These are phyloP conservation scores for Brienomyrus longianalis DNA, from an alignment of 2,113 vertebrate species.

Conservation along the genomic window DNA sequence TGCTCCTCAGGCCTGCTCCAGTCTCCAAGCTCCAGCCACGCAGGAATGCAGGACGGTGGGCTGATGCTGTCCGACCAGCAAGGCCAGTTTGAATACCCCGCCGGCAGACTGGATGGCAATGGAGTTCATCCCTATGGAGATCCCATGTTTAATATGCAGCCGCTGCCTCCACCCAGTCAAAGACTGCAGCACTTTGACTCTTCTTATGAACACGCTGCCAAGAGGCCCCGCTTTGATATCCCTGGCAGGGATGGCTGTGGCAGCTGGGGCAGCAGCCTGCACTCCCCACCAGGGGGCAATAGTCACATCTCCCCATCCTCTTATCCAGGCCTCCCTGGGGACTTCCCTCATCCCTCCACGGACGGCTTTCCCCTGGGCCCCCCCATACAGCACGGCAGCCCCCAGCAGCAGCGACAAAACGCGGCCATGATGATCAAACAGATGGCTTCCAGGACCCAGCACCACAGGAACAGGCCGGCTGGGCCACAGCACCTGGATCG, in stretches of 20 bases:
- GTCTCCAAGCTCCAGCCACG: conserved; percentile 60
- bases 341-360: conserved; percentile 68
- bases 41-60: conserved; percentile 66
- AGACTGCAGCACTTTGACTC: conserved; percentile 76
- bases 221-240: conserved; percentile 76
- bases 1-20: conserved; percentile 69
- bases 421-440: conserved; percentile 84
- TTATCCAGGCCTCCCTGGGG: conserved; percentile 64
- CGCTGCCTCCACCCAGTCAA: conserved; percentile 63
- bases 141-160: conserved; percentile 66
- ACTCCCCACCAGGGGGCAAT: conserved; percentile 65
- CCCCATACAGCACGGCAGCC: conserved; percentile 58
- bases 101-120: conserved; percentile 75
- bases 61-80: conserved; percentile 68
- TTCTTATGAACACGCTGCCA: conserved; percentile 70
- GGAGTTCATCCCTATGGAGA: conserved; percentile 70
- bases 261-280: conserved; percentile 55
- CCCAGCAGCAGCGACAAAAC: conserved; percentile 72
- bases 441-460: conserved; percentile 76
- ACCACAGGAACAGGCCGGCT: conserved; percentile 68
- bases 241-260: conserved; percentile 64
- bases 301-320: conserved; percentile 73
- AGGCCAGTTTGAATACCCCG: conserved; percentile 74
- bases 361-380: conserved; percentile 65
- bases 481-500: conserved; percentile 67